Evolutionary conservation across 2,113 vertebrate species (phyloP).

Genomic region (Ciconia stormi): DNA sequence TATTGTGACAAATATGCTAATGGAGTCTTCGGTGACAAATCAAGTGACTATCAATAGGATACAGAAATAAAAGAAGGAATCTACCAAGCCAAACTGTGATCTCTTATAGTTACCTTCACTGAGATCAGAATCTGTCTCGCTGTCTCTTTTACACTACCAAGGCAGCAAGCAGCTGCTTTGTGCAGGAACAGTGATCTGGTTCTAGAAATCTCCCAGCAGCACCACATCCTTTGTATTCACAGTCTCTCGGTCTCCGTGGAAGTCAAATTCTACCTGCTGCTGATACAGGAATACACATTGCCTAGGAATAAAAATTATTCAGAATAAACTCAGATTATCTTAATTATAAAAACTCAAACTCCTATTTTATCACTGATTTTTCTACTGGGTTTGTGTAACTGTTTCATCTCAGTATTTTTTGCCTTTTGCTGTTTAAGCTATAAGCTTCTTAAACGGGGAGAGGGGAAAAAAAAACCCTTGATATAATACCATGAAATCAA

Average conservation of each 20-base stretch:
- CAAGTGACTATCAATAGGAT: neutral
- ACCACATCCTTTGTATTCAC: constrained; percentile 18
- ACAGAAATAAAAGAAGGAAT: constrained; percentile 14
- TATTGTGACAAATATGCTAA: constrained; percentile 9
- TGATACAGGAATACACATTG: neutral
- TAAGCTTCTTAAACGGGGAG: constrained; percentile 43
- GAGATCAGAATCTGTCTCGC: neutral
- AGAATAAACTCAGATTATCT: neutral
- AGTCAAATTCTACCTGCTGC: constrained; percentile 52
- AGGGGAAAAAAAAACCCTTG: constrained; percentile 9
- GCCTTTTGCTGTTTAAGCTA: constrained; percentile 30
- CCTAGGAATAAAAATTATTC: neutral
- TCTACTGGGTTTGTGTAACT: neutral
- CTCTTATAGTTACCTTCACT: neutral
- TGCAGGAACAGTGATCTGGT: constrained; percentile 49
- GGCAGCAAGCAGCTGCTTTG: constrained; percentile 50
- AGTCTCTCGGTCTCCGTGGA: neutral
- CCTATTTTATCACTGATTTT: neutral
- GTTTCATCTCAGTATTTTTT: neutral
- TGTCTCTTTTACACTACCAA: constrained; percentile 41
- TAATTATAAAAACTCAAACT: constrained; percentile 13
- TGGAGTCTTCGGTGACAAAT: neutral
- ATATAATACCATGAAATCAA: constrained; percentile 75
- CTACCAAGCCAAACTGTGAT: neutral
- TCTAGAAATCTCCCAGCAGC: constrained; percentile 64